Evolutionary conservation across 2,888 invertebrate species (phyloP), one percentile per base, ranked within the genome.

Genomic region (Ernsta delagoae): DNA sequence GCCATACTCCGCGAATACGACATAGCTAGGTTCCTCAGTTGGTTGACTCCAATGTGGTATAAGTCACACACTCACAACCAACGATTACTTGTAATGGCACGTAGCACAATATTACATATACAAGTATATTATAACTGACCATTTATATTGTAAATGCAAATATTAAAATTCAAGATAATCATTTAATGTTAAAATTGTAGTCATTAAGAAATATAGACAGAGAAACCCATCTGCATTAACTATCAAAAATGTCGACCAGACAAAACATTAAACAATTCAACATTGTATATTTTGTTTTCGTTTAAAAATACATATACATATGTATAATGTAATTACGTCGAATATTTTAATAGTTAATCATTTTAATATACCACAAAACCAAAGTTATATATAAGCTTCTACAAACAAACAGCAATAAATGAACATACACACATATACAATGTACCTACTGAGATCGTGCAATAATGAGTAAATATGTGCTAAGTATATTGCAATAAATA

Each of bases 381-480:
- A 57, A n/a, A 36, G n/a, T 57, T n/a, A n/a, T 36, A 57, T 57
- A 31, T 11, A 62, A 39, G 50, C 48, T 61, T 34, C 41, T 31
- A 45, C 65, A 60, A 53, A 24, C 24, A 39, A 60, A 53, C 53
- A 66, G 60, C 53, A 59, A 41, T 45, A 56, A 41, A n/a, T n/a
- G 57, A 59, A 66, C 34, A 59, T 64, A 66, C 56, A 63, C 60
- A 66, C 45, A 71, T 43, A 69, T 62, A 63, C 24, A n/a, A n/a
- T n/a, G n/a, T n/a, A n/a, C n/a, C n/a, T 84, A 88, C 82, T 92
- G 92, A 92, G 92, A 92, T 92, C 92, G 89, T 89, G 89, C 88
- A 82, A 83, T 84, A 83, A 82, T 85, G 84, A 87, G 84, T 83
- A 69, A 50, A 71, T 59, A 82, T 78, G 82, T 83, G 80, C 81